Conservation (phyloP, 53 echinoderm and acorn worm genomes). For the Stichopus horrens region DNA sequence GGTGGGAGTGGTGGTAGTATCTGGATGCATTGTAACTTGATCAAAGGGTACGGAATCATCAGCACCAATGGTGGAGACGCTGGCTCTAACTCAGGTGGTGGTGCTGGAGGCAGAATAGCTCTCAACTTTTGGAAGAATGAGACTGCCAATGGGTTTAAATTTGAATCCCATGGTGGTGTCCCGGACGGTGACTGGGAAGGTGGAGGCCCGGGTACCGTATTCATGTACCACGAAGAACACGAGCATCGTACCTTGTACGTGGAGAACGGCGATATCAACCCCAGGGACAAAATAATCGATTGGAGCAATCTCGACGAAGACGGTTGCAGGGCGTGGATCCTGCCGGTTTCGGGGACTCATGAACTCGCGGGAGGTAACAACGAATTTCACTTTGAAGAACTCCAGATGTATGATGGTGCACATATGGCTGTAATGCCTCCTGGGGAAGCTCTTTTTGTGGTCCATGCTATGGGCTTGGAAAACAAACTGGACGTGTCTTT, state of each 20-base stretch:
- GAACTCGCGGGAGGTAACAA: slow-evolving; percentile 75
- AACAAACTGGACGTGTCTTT: slow-evolving; percentile 14
- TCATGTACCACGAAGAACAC: slow-evolving; percentile 74
- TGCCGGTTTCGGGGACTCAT: slow-evolving; percentile 76
- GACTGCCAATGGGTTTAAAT: slow-evolving; percentile 76
- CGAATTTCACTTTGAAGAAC: slow-evolving; percentile 84
- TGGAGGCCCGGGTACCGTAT: slow-evolving; percentile 86
- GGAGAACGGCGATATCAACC: slow-evolving; percentile 72
- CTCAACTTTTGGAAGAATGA: slow-evolving; percentile 73
- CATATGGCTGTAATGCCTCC: slow-evolving; percentile 72
- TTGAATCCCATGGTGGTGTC: slow-evolving; percentile 83
- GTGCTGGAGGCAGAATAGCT: slow-evolving; percentile 76
- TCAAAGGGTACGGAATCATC: slow-evolving; percentile 85
- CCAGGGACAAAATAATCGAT: slow-evolving; percentile 71
- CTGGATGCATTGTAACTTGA: slow-evolving; percentile 88
- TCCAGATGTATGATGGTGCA: slow-evolving; percentile 84
- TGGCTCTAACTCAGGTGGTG: slow-evolving; percentile 68
- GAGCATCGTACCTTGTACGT: slow-evolving; percentile 81
- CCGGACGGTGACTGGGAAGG: slow-evolving; percentile 71
- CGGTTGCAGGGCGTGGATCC: slow-evolving; percentile 90
- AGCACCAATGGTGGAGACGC: slow-evolving; percentile 76
- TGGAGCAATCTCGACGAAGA: slow-evolving; percentile 84
- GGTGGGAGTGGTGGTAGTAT: slow-evolving; percentile 95
- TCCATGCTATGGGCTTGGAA: slow-evolving; percentile 32
- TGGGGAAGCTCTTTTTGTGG: slow-evolving; percentile 42